A percentile compares a stretch with the other conserved stretches of the same genome.
Conservation (phyloP, 2,888 invertebrate species). For the Mycalesis mineus region DNA sequence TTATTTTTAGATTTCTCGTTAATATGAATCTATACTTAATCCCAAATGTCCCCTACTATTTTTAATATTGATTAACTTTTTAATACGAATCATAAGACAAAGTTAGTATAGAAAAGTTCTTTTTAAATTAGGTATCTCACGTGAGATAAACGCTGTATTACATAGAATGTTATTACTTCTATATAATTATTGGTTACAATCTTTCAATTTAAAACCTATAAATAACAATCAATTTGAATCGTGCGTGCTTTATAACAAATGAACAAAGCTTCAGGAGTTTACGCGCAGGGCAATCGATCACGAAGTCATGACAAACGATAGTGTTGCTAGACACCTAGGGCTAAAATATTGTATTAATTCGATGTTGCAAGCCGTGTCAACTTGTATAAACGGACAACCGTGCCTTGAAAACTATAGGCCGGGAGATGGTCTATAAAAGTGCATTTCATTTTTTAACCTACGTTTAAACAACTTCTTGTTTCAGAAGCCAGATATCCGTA, state of each 20-base stretch:
- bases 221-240: constrained; percentile 5
- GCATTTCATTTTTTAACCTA: neutral
- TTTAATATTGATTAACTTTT: no score
- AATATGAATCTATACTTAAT: no score
- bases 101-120: no score
- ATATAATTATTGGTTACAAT: neutral
- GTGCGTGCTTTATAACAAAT: constrained; percentile 22
- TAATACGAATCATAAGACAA: no score
- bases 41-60: no score
- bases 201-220: constrained; percentile 1
- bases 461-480: no score
- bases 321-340: constrained; percentile 28
- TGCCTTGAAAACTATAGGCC: constrained; percentile 7
- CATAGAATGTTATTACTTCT: no score
- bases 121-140: no score
- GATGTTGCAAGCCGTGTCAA: constrained; percentile 20
- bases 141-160: no score
- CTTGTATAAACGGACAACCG: constrained; percentile 18
- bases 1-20: no score
- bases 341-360: constrained; percentile 27
- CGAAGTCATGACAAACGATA: constrained; percentile 30
- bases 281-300: constrained; percentile 29
- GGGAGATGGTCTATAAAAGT: neutral
- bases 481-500: no score
- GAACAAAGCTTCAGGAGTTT: constrained; percentile 23